Base-by-base conservation (phyloP, 2,797 vertebrate genomes). In the Vespertilio murinus region DNA sequence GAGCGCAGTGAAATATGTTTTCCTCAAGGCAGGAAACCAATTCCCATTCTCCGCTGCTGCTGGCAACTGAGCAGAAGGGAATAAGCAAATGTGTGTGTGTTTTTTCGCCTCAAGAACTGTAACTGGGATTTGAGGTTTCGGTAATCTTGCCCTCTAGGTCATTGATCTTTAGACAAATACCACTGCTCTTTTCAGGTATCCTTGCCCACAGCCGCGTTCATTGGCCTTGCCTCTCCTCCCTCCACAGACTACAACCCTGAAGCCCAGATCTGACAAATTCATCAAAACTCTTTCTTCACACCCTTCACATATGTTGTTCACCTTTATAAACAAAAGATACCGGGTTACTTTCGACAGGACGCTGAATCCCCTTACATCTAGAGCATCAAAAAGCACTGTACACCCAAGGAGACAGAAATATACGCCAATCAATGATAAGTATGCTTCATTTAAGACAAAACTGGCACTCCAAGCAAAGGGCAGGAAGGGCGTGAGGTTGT, bases 381-480 rank as follows among this genome's bases (percentile, higher is more conserved):
- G 8, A 33, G 61, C 33, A 79, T 52, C 77, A 65, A 86, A 89
- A 91, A 18, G 10, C 75, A 45, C 25, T 8, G 7, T 10, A 28
- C 1, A 70, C 18, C 28, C 33, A 69, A 30, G 4, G 13, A 91
- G 42, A 71, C 0, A 35, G 69, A 91, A 86, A 86, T 40, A 79
- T 92, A 47, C 22, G 54, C 71, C 91, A 45, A 80, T 87, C 61
- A 54, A 40, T 25, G 22, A 20, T 49, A 81, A 92, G 11, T 23
- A 65, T 4, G 52, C 25, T 80, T 86, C 92, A 79, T 69, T 86
- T 40, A 90, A 88, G 67, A 64, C 42, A 54, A 86, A 94, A 40
- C 14, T 65, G 33, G 74, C 30, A 30, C 45, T 83, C 70, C 65
- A 23, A 84, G n/a, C 40, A 83, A 75, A 92, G 79, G 52, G 40